Percentiles rank a stretch among this genome's conserved stretches.
Evolutionary conservation across 2,797 vertebrate species (phyloP).

Genomic region (Trachops cirrhosus): DNA sequence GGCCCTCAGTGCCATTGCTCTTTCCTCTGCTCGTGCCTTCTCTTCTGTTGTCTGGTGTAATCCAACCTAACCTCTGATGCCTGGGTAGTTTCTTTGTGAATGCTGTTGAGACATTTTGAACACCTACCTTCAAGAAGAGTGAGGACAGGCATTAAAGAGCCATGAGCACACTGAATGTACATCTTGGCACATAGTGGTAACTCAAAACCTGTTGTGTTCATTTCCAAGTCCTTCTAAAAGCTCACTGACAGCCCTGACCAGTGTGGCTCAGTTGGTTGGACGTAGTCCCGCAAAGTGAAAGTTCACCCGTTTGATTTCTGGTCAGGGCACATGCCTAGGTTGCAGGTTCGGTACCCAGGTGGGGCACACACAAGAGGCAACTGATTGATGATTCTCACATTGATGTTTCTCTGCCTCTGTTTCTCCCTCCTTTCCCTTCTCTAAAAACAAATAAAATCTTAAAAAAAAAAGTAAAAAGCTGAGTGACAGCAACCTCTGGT

Average conservation of each 20-base stretch:
- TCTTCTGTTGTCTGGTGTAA: background rate
- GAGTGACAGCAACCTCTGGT: background rate
- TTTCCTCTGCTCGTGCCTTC: background rate
- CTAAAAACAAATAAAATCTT: background rate
- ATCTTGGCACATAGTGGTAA: background rate
- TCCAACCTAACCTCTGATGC: background rate
- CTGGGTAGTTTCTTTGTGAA: background rate
- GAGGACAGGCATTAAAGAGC: background rate
- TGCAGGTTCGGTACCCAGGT: background rate
- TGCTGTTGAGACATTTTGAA: background rate
- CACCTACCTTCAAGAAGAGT: background rate
- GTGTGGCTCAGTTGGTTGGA: background rate
- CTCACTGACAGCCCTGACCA: background rate
- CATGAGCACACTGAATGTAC: background rate
- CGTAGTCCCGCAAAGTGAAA: background rate
- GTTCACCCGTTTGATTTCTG: background rate
- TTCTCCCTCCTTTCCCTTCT: background rate
- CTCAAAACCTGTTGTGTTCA: background rate
- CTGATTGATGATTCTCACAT: background rate
- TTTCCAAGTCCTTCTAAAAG: background rate
- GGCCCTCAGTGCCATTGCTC: background rate
- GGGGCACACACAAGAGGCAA: background rate
- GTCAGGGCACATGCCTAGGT: background rate
- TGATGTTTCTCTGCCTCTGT: background rate
- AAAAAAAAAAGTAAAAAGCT: background rate